Percentiles rank a stretch among this genome's conserved stretches.
Evolutionary conservation across 2,113 vertebrate species (phyloP).

Genomic region (Ophiodon elongatus): DNA sequence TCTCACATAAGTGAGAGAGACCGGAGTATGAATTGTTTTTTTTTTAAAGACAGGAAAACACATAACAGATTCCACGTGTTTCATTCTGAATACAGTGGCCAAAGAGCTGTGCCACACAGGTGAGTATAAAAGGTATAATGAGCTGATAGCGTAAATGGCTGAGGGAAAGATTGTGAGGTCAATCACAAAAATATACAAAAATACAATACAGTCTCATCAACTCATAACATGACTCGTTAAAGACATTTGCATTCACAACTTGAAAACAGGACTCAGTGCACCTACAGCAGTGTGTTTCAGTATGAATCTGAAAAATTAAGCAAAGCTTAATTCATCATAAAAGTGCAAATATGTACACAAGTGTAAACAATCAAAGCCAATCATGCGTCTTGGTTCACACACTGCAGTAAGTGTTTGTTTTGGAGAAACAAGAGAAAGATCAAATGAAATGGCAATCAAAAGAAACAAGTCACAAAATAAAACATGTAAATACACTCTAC

Average conservation of each 20-base stretch:
- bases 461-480: constrained; percentile 82
- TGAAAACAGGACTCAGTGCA: constrained; percentile 75
- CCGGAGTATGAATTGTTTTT: not conserved
- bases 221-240: constrained; percentile 72
- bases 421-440: constrained; percentile 76
- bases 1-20: constrained; percentile 19
- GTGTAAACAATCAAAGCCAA: constrained; percentile 40
- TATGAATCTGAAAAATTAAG: constrained; percentile 16
- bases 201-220: constrained; percentile 79
- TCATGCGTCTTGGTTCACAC: constrained; percentile 57
- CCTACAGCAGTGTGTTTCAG: constrained; percentile 79
- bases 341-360: constrained; percentile 23
- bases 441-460: constrained; percentile 78
- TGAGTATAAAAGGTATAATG: constrained; percentile 20
- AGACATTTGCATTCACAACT: constrained; percentile 83
- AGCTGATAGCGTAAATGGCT: constrained; percentile 41
- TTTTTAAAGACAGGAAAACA: constrained; percentile 11
- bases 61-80: constrained; percentile 6
- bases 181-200: constrained; percentile 75
- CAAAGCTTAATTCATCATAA: constrained; percentile 15
- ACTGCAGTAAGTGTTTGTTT: constrained; percentile 82
- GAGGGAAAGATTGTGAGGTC: constrained; percentile 66
- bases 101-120: constrained; percentile 31
- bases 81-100: constrained; percentile 36
- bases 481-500: constrained; percentile 83